These are phyloP conservation scores for Pedetes capensis DNA, from an alignment of 2,113 vertebrate species.

Conservation along the genomic window DNA sequence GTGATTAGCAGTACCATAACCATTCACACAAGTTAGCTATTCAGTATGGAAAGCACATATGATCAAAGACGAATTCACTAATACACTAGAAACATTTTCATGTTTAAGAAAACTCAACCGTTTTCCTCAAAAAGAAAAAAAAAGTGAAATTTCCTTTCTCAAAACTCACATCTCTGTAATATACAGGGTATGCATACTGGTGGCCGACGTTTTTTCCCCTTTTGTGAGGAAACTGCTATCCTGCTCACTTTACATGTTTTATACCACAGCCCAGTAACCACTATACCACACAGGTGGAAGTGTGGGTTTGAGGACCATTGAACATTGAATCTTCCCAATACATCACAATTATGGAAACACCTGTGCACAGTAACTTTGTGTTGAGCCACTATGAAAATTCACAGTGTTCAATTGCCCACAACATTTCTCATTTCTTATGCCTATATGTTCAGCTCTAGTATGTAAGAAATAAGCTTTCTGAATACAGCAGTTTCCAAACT, in stretches of 20 bases:
- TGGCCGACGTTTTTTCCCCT: background rate
- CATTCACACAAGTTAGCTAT: background rate
- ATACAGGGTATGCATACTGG: background rate
- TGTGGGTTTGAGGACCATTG: slow-evolving; percentile 76
- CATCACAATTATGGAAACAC: slow-evolving; percentile 81
- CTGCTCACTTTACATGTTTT: slow-evolving; percentile 42
- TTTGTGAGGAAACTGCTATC: background rate
- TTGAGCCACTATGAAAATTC: slow-evolving; percentile 32
- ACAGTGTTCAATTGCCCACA: slow-evolving; percentile 59
- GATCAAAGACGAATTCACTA: background rate
- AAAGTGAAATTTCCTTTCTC: background rate
- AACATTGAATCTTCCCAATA: slow-evolving; percentile 73
- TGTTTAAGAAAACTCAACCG: background rate
- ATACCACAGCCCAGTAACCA: slow-evolving; percentile 50
- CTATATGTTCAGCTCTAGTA: background rate
- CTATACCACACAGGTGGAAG: slow-evolving; percentile 51
- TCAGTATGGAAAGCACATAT: background rate
- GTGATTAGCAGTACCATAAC: background rate
- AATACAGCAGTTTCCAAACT: slow-evolving; percentile 8
- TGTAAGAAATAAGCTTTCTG: slow-evolving; percentile 32
- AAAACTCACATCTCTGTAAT: too few species aligned
- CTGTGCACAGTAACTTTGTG: slow-evolving; percentile 69
- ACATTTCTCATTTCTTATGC: slow-evolving; percentile 39
- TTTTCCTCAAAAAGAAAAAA: slow-evolving; percentile 12
- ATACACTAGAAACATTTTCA: background rate